Percentiles rank a stretch among this genome's conserved stretches.
These are phyloP conservation scores for Drosophila buzzatii DNA, from an alignment of 2,888 invertebrate species.

Conservation along the genomic window DNA sequence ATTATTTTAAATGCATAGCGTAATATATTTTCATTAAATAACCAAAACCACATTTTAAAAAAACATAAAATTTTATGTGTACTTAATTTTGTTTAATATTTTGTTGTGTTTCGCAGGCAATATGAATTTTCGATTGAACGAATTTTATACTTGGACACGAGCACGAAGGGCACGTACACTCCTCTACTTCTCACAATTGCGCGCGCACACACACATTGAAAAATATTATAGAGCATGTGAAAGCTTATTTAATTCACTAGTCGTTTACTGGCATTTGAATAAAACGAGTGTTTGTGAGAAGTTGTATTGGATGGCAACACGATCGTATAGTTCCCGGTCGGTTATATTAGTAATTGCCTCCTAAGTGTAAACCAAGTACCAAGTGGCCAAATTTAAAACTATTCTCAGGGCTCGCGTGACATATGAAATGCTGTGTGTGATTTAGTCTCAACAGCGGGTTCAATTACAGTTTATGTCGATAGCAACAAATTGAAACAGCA, in stretches of 20 bases:
- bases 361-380: conserved; percentile 7
- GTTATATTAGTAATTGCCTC: conserved; percentile 29
- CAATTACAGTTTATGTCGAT: background rate
- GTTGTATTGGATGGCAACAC: conserved; percentile 17
- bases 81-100: background rate
- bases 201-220: conserved; percentile 52
- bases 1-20: background rate
- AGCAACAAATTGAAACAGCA: background rate
- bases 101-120: background rate
- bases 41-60: background rate
- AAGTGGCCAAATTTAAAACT: conserved; percentile 3
- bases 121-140: background rate
- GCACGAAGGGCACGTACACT: conserved; percentile 31
- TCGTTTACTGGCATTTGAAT: conserved; percentile 40
- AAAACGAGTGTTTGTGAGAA: conserved; percentile 23
- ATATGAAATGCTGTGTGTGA: background rate
- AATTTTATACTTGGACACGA: conserved; percentile 13
- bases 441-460: background rate
- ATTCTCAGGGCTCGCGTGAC: background rate
- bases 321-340: conserved; percentile 16
- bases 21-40: background rate
- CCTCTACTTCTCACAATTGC: conserved; percentile 40
- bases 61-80: background rate
- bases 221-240: conserved; percentile 23
- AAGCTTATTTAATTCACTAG: conserved; percentile 48